A percentile compares a stretch with the other conserved stretches of the same genome.
Evolutionary conservation across 1,140 invertebrate species (phyloP).

Genomic region (Diorhabda elongata): DNA sequence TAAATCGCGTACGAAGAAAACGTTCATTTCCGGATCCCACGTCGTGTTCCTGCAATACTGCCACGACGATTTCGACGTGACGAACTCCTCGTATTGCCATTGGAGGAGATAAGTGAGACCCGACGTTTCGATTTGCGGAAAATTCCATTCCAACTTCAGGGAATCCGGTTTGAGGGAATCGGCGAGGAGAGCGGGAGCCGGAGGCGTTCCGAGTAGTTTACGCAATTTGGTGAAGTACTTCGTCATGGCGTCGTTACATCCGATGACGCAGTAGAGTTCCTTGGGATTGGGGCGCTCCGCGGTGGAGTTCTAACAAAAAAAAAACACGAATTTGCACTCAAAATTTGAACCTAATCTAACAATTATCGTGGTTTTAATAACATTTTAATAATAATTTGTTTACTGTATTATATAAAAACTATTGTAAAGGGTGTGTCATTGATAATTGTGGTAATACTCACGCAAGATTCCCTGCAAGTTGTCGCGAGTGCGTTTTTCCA

Average conservation of each 20-base stretch:
- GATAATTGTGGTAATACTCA: conserved; percentile 49
- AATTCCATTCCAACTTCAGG: conserved; percentile 75
- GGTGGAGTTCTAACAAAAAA: conserved; percentile 58
- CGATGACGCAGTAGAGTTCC: conserved; percentile 73
- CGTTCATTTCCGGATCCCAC: conserved; percentile 60
- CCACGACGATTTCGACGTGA: conserved; percentile 65
- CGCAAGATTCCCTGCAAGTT: conserved; percentile 66
- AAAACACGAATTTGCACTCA: not conserved
- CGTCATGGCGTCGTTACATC: conserved; percentile 72
- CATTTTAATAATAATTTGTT: too few species aligned
- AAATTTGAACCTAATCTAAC: too few species aligned
- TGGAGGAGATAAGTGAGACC: conserved; percentile 68
- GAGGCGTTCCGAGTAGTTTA: conserved; percentile 64
- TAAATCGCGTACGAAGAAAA: conserved; percentile 68
- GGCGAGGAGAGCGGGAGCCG: conserved; percentile 70
- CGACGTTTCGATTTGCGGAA: conserved; percentile 47
- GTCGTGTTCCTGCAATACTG: conserved; percentile 68
- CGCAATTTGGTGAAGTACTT: conserved; percentile 68
- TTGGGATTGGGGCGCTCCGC: conserved; percentile 61
- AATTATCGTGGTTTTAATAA: too few species aligned
- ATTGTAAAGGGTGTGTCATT: not conserved
- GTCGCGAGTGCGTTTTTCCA: conserved; percentile 64
- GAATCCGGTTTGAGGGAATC: conserved; percentile 70
- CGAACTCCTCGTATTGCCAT: conserved; percentile 66
- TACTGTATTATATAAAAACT: too few species aligned